Evolutionary conservation across 2,797 vertebrate species (phyloP).

Genomic region (Parotocinclus haroldoi): DNA sequence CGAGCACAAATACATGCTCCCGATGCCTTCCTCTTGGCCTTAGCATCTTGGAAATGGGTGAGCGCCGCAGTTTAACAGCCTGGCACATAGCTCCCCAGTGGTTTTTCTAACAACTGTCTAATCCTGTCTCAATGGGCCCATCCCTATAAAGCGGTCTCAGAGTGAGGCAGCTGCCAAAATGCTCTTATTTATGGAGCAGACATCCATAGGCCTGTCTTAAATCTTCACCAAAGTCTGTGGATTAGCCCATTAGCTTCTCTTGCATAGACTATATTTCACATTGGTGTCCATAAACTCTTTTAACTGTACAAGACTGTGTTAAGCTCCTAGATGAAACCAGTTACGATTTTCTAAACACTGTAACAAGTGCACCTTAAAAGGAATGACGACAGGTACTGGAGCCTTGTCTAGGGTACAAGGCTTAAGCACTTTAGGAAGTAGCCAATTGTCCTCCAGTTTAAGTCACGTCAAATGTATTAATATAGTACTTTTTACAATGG

Average conservation of each 20-base stretch:
- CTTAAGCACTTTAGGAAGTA: too few relatives aligned
- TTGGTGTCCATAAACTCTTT: neutral
- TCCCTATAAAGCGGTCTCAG: constrained; percentile 35
- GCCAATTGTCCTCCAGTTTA: too few relatives aligned
- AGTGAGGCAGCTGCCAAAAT: constrained; percentile 22
- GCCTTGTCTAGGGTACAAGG: too few relatives aligned
- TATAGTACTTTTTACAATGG: too few relatives aligned
- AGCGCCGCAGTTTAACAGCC: constrained; percentile 60
- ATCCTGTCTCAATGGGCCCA: constrained; percentile 37
- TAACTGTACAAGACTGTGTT: neutral
- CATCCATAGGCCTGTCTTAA: constrained; percentile 18
- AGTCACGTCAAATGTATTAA: too few relatives aligned
- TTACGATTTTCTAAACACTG: too few relatives aligned
- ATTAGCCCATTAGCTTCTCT: constrained; percentile 17
- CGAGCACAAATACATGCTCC: neutral
- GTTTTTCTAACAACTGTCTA: constrained; percentile 48
- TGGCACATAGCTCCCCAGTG: constrained; percentile 59
- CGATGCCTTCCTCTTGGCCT: constrained; percentile 36
- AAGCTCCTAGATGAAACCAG: neutral
- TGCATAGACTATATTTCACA: neutral
- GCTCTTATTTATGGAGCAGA: constrained; percentile 30
- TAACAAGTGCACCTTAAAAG: too few relatives aligned
- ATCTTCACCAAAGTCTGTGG: constrained; percentile 12
- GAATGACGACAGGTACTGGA: too few relatives aligned
- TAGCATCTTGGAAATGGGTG: constrained; percentile 57